Evolutionary conservation across 2,797 vertebrate genomes (phyloP).

Genomic region (Protosalanx chinensis): DNA sequence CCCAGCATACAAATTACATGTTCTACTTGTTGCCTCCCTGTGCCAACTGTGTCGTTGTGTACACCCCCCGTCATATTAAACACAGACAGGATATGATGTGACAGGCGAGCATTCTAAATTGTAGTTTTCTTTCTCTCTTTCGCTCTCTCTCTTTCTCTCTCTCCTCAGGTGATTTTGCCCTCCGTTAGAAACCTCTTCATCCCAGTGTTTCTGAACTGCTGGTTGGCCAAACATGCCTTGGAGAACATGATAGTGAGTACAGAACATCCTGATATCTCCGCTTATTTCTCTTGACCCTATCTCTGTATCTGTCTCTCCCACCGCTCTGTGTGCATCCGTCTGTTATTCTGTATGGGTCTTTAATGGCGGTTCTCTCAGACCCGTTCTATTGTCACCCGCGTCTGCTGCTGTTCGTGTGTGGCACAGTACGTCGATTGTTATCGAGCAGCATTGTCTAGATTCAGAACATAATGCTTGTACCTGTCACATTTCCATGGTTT

Average conservation of each 20-base stretch:
- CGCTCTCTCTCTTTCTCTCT: neutral
- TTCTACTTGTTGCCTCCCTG: constrained; percentile 2
- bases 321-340: constrained; percentile 17
- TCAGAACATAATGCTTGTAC: too few relatives aligned
- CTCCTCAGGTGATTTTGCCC: constrained; percentile 72
- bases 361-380: neutral
- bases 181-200: constrained; percentile 80
- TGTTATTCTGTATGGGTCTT: constrained; percentile 17
- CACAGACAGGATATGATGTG: too few relatives aligned
- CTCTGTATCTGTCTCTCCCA: constrained; percentile 17
- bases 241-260: constrained; percentile 83
- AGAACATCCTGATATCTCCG: constrained; percentile 15
- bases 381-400: neutral
- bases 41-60: neutral
- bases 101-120: neutral
- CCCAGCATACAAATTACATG: neutral
- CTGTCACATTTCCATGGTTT: neutral
- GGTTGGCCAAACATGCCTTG: constrained; percentile 80
- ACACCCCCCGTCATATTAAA: too few relatives aligned
- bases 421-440: too few relatives aligned
- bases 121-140: neutral
- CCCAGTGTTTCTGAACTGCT: constrained; percentile 84
- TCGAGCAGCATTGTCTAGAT: too few relatives aligned
- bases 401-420: too few relatives aligned
- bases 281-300: neutral